Evolutionary conservation across 2,888 invertebrate species (phyloP).

Genomic region (Rhimphoctona megacephalus): DNA sequence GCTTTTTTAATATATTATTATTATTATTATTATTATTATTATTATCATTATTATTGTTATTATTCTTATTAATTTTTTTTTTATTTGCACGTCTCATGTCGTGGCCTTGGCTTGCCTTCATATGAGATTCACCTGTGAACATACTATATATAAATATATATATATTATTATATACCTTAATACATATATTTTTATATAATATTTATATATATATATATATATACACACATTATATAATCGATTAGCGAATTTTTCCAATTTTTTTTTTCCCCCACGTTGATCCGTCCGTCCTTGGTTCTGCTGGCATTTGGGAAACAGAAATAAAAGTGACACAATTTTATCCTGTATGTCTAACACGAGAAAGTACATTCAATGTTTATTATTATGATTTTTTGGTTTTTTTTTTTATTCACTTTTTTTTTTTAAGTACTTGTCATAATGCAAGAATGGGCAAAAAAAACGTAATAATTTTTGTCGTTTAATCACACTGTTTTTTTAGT

Average conservation of each 20-base stretch:
- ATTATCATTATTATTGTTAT: slow-evolving; percentile 23
- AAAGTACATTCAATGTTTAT: slow-evolving; percentile 54
- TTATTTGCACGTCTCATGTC: slow-evolving; percentile 85
- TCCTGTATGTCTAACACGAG: slow-evolving; percentile 20
- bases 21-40: slow-evolving; percentile 71
- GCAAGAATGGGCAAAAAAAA: slow-evolving; percentile 4
- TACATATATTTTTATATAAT: slow-evolving; percentile 71
- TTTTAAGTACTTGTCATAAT: not conserved
- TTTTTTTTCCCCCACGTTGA: slow-evolving; percentile 75
- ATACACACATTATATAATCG: slow-evolving; percentile 73
- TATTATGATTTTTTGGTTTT: slow-evolving; percentile 5
- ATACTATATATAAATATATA: slow-evolving; percentile 74
- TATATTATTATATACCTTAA: slow-evolving; percentile 56
- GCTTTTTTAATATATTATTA: slow-evolving; percentile 80
- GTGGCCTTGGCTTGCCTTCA: slow-evolving; percentile 85
- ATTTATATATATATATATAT: slow-evolving; percentile 72
- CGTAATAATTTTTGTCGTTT: slow-evolving; percentile 49
- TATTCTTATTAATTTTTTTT: slow-evolving; percentile 80
- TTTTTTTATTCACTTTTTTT: slow-evolving; percentile 50
- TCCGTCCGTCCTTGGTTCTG: slow-evolving; percentile 78
- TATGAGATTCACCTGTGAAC: slow-evolving; percentile 84
- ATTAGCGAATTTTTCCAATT: slow-evolving; percentile 72
- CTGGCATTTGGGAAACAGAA: slow-evolving; percentile 49
- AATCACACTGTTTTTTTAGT: slow-evolving; percentile 56
- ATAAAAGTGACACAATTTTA: slow-evolving; percentile 22